Evolutionary conservation across 2,113 vertebrate genomes (phyloP).

Genomic region (Salvelinus fontinalis): DNA sequence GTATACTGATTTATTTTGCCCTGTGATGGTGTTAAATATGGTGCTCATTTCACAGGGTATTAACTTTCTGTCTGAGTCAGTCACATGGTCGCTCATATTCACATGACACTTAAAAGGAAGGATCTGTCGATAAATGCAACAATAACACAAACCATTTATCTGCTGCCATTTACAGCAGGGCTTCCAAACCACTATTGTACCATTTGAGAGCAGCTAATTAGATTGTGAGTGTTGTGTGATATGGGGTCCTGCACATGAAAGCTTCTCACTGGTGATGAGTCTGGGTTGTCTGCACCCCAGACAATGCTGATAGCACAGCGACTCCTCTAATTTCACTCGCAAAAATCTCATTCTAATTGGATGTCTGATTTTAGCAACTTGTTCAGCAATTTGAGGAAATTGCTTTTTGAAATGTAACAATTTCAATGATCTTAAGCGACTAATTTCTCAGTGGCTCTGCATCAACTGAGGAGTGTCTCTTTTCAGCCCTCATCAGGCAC

Average conservation of each 20-base stretch:
- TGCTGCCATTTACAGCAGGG: constrained; percentile 39
- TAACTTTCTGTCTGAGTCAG: constrained; percentile 62
- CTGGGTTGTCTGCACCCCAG: constrained; percentile 57
- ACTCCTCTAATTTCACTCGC: constrained; percentile 65
- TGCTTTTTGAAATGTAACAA: constrained; percentile 70
- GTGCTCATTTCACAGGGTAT: constrained; percentile 71
- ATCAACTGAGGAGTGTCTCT: constrained; percentile 37
- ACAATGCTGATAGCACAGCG: constrained; percentile 63
- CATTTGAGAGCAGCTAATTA: constrained; percentile 71
- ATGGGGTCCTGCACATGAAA: constrained; percentile 67
- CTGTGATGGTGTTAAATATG: constrained; percentile 49
- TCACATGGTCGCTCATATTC: constrained; percentile 55
- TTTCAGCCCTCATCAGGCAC: constrained; percentile 61
- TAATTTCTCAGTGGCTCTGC: constrained; percentile 54
- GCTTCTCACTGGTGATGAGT: constrained; percentile 58
- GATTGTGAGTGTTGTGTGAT: constrained; percentile 60
- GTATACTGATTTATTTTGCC: constrained; percentile 57
- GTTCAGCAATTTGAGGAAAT: constrained; percentile 70
- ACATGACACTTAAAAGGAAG: constrained; percentile 60
- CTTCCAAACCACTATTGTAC: constrained; percentile 34
- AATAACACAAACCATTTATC: constrained; percentile 61
- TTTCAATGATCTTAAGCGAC: constrained; percentile 62
- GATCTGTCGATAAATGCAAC: constrained; percentile 64
- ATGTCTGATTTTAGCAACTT: constrained; percentile 70
- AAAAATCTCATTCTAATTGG: constrained; percentile 73